Evolutionary conservation across 1,140 invertebrate genomes (phyloP), one percentile per base, ranked within the genome.

Genomic region (Megalopta genalis): DNA sequence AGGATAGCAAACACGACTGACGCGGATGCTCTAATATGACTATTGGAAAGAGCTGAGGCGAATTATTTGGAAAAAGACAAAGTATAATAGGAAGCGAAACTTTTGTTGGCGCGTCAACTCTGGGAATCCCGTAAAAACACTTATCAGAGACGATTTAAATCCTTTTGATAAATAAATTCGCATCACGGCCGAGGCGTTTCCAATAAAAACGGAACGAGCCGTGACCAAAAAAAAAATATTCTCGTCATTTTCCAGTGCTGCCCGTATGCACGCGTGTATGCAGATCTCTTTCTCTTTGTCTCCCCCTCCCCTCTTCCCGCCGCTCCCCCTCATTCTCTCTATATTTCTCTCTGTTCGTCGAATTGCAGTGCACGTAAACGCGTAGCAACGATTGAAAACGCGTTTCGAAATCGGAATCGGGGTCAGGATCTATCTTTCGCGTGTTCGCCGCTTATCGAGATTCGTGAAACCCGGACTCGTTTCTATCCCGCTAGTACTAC

Each of bases 151-250:
- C 42, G 46, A 42, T 39, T 54, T 27, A 54, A 71, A 54, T 27
- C 46, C 14, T 39, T n/a, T 64, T 67, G 10, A 21, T 37, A 42
- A 71, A 71, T 71, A 54, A 71, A 77, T 71, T 71, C 76, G 46
- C 57, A 27, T 63, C 76, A 71, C 76, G 76, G 37, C 3, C 67
- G n/a, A 23, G 4, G 16, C 32, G 60, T 64, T 64, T 71, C 42
- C 32, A 25, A 77, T 71, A 71, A 71, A 77, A 77, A 64, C 25
- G 23, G n/a, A 46, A 46, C 37, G 18, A 18, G 49, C 21, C n/a
- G 10, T 4, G 49, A 9, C 32, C 27, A 64, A 64, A 77, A 62
- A 77, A 77, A 64, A 77, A 62, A 77, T 71, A 49, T 77, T 54
- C 18, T 32, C 39, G 39, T 16, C 12, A 14, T 37, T 49, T 37